These are phyloP conservation scores for Pilophorus perplexus DNA, from an alignment of 2,888 invertebrate genomes.

Conservation along the genomic window DNA sequence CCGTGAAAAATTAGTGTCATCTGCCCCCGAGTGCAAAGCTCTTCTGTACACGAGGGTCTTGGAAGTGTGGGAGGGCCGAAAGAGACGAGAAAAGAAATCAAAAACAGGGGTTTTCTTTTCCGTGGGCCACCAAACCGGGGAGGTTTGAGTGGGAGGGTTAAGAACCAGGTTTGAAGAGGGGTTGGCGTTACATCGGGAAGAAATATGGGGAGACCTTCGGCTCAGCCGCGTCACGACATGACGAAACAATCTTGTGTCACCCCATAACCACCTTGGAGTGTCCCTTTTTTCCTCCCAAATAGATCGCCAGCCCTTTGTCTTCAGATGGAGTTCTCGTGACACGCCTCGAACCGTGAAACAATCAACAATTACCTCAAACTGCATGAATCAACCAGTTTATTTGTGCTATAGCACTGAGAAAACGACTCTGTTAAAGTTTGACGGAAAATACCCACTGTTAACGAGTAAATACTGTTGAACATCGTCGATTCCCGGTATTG, in stretches of 20 bases:
- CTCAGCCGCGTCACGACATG: slow-evolving; percentile 38
- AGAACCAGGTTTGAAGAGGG: background rate
- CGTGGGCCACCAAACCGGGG: background rate
- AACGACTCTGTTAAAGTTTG: too few species aligned
- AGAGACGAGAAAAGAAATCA: slow-evolving; percentile 34
- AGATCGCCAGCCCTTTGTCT: background rate
- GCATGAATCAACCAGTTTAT: too few species aligned
- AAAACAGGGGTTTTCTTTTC: slow-evolving; percentile 22
- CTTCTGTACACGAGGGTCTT: slow-evolving; percentile 13
- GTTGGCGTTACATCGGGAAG: background rate
- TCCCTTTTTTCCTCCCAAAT: background rate
- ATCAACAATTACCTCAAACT: too few species aligned
- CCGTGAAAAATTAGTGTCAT: slow-evolving; percentile 43
- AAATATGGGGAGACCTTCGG: slow-evolving; percentile 34
- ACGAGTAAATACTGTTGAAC: too few species aligned
- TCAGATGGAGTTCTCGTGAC: too few species aligned
- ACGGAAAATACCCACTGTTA: too few species aligned
- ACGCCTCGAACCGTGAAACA: too few species aligned
- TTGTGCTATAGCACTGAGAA: too few species aligned
- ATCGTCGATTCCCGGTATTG: too few species aligned
- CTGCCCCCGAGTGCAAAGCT: slow-evolving; percentile 29
- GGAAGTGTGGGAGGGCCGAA: slow-evolving; percentile 3
- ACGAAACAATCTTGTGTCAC: slow-evolving; percentile 35
- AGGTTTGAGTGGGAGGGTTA: background rate
- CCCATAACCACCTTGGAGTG: background rate